These are phyloP conservation scores for Chirona hameri DNA, from an alignment of 2,888 invertebrate genomes.

Conservation along the genomic window DNA sequence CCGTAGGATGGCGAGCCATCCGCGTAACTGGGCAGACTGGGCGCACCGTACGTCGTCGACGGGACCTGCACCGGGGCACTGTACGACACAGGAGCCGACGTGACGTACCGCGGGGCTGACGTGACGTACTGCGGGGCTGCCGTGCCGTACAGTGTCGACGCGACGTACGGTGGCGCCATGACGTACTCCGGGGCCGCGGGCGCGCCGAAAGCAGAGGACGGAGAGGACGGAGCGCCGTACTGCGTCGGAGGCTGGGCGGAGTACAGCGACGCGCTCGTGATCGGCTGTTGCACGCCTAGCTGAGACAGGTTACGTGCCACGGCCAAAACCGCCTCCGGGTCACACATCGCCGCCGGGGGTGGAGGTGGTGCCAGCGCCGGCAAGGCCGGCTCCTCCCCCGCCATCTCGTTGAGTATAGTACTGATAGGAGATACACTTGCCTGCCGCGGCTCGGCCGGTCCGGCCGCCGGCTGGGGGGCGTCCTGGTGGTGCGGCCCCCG, in stretches of 20 bases:
- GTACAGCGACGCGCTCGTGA: neutral
- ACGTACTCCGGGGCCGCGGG: neutral
- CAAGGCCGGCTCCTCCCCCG: neutral
- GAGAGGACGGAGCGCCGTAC: too few species aligned
- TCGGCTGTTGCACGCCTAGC: neutral
- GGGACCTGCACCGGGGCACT: too few species aligned
- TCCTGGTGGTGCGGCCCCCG: neutral
- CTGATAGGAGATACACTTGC: neutral
- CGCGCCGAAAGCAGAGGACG: too few species aligned
- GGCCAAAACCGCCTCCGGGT: neutral
- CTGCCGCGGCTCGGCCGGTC: neutral
- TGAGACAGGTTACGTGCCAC: neutral
- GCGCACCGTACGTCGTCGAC: neutral
- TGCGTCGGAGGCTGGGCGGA: neutral
- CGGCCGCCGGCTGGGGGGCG: neutral
- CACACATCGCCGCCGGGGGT: neutral
- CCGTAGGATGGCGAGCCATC: neutral
- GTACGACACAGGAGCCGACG: too few species aligned
- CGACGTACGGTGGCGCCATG: neutral
- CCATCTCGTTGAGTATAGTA: neutral
- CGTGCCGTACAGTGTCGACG: neutral
- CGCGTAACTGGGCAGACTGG: neutral
- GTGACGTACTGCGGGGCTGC: neutral
- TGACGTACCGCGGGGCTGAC: too few species aligned
- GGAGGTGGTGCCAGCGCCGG: neutral